Evolutionary conservation across 2,113 vertebrate species (phyloP).

Genomic region (Charina bottae): DNA sequence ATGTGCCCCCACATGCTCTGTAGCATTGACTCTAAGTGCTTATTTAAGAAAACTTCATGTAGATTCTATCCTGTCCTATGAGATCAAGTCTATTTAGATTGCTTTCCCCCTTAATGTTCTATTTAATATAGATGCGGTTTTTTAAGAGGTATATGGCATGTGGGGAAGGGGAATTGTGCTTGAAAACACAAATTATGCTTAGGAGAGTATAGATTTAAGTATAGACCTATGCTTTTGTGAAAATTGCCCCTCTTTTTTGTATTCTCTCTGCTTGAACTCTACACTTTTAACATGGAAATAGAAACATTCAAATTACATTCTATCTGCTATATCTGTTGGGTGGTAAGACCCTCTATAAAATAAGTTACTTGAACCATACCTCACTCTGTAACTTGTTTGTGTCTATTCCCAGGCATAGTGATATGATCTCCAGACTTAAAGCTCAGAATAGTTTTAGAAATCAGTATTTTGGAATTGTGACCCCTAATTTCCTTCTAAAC

Average conservation of each 20-base stretch:
- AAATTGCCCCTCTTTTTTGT: no score
- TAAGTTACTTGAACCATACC: not conserved
- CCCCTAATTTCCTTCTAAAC: constrained; percentile 27
- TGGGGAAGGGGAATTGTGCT: not conserved
- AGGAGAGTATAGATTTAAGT: not conserved
- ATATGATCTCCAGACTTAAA: not conserved
- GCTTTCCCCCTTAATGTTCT: not conserved
- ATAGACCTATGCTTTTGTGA: not conserved
- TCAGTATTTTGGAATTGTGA: accelerated
- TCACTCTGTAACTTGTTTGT: not conserved
- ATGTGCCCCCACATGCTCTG: no score
- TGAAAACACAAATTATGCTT: not conserved
- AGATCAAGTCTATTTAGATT: not conserved
- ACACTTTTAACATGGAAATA: not conserved
- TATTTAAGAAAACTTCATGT: not conserved
- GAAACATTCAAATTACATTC: not conserved
- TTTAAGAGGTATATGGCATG: not conserved
- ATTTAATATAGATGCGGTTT: not conserved
- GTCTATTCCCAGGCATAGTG: not conserved
- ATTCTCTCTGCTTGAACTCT: not conserved
- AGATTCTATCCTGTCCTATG: not conserved
- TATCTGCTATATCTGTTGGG: not conserved
- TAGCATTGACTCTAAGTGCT: no score
- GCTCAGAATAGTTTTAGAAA: constrained; percentile 5
- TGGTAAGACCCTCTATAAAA: not conserved